Evolutionary conservation across 2,888 invertebrate species (phyloP).

Genomic region (Stegophylla sp.): DNA sequence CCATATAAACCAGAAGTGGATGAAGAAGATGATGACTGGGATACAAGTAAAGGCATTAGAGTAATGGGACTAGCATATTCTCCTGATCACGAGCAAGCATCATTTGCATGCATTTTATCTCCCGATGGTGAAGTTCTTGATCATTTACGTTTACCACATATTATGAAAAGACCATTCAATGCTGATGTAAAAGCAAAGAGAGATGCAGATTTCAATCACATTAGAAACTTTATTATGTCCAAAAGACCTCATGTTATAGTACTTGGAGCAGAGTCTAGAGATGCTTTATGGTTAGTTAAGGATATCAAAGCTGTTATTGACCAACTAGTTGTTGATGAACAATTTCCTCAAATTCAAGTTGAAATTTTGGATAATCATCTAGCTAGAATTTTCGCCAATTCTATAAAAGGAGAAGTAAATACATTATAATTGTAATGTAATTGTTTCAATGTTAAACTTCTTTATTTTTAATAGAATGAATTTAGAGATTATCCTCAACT

Average conservation of each 20-base stretch:
- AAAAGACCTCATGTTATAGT: conserved; percentile 95
- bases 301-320: conserved; percentile 79
- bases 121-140: conserved; percentile 92
- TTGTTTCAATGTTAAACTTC: neutral
- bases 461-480: conserved; percentile 68
- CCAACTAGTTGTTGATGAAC: conserved; percentile 80
- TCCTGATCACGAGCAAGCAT: conserved; percentile 81
- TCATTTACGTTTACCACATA: conserved; percentile 84
- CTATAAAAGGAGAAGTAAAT: conserved; percentile 78
- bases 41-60: conserved; percentile 80
- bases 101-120: conserved; percentile 86
- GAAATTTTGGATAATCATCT: conserved; percentile 94
- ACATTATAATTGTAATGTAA: neutral
- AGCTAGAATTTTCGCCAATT: conserved; percentile 89
- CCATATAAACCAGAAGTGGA: conserved; percentile 78
- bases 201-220: conserved; percentile 73
- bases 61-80: conserved; percentile 89
- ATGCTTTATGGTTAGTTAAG: conserved; percentile 80
- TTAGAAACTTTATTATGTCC: conserved; percentile 82
- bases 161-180: conserved; percentile 82
- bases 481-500: conserved; percentile 92
- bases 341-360: conserved; percentile 84
- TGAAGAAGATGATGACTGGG: conserved; percentile 90
- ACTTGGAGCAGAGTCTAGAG: conserved; percentile 88
- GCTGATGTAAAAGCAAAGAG: conserved; percentile 73